Percentiles rank a stretch among this genome's conserved stretches.
Evolutionary conservation across 1,140 invertebrate species (phyloP).

Genomic region (Prorops nasuta): DNA sequence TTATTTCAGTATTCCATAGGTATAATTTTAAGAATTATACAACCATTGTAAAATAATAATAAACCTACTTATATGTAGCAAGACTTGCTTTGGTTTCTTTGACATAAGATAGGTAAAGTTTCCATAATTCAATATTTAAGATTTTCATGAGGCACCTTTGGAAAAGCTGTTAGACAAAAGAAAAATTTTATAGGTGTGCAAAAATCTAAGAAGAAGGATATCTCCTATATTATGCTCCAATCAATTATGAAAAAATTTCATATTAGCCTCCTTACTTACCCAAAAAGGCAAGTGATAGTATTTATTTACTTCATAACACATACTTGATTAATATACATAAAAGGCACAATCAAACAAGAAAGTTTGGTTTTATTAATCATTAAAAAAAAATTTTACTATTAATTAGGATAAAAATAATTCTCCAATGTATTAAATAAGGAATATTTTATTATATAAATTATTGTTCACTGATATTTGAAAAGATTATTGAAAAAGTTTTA

Average conservation of each 20-base stretch:
- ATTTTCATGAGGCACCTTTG: constrained; percentile 97
- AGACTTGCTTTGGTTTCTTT: constrained; percentile 95
- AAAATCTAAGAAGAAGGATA: constrained; percentile 17
- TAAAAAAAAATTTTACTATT: too few relatives aligned
- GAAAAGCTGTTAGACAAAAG: constrained; percentile 76
- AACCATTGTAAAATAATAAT: constrained; percentile 9
- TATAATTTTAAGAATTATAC: too few relatives aligned
- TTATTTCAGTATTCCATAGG: constrained; percentile 9
- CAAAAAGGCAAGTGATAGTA: constrained; percentile 43
- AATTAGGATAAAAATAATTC: constrained; percentile 46
- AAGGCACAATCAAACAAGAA: too few relatives aligned
- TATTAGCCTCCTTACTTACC: constrained; percentile 48
- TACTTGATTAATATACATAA: too few relatives aligned
- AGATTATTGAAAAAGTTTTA: constrained; percentile 8
- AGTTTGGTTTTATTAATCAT: too few relatives aligned
- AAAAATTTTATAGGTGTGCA: constrained; percentile 25
- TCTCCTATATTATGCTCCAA: constrained; percentile 16
- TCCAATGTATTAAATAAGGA: constrained; percentile 42
- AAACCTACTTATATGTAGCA: constrained; percentile 89
- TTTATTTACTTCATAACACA: constrained; percentile 18
- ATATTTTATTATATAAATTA: constrained; percentile 44
- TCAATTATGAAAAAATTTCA: constrained; percentile 15
- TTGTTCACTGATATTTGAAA: constrained; percentile 21
- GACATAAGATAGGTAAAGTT: constrained; percentile 95
- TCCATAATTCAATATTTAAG: constrained; percentile 98